Base-by-base conservation (phyloP, 2,113 vertebrate genomes). In the cat (Felis catus) region DNA sequence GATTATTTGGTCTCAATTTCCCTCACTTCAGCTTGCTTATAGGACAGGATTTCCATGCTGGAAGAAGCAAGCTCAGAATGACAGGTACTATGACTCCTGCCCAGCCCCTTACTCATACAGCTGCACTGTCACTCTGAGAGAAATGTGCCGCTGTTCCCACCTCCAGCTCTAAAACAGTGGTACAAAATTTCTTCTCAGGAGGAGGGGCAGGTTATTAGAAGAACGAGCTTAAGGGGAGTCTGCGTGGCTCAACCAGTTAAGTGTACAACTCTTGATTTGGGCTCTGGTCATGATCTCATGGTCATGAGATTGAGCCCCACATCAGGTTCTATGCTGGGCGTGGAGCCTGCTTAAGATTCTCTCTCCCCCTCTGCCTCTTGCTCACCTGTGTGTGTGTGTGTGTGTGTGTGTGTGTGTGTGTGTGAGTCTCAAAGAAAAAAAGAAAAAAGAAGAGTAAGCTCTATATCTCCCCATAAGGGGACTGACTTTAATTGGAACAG, bases 31-130 rank as follows among this genome's bases (percentile, higher is more conserved):
- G n/a, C 74, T 74, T 84, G 36, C 61, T 61, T 92, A 48, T 6
- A 92, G 23, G 58, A 76, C 15, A 85, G n/a, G 61, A 68, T 87
- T 90, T 87, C 33, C 48, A 83, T 25, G 36, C 39, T 90, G 29
- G 76, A 70, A 80, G 68, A 92, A n/a, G 81, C 19, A 97, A 95
- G 39, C 25, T 36, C 86, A 89, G 85, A 76, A 85, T 73, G 70
- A 5, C 36, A 27, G 66, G 78, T 31, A 86, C 71, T 88, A 71
- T 0, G 71, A 97, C 18, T 89, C 12, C 41, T 76, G 18, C 29
- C 16, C 15, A 79, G 41, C 25, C 33, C n/a, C 68, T 61, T 21
- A 91, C 65, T 93, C 23, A 78, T 0, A 95, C 31, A 85, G 8
- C 25, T 81, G 18, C 27, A 68, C 1, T 96, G 19, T 80, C 53